Evolutionary conservation across 2,113 vertebrate genomes (phyloP).

Genomic region (Dasyprocta punctata): DNA sequence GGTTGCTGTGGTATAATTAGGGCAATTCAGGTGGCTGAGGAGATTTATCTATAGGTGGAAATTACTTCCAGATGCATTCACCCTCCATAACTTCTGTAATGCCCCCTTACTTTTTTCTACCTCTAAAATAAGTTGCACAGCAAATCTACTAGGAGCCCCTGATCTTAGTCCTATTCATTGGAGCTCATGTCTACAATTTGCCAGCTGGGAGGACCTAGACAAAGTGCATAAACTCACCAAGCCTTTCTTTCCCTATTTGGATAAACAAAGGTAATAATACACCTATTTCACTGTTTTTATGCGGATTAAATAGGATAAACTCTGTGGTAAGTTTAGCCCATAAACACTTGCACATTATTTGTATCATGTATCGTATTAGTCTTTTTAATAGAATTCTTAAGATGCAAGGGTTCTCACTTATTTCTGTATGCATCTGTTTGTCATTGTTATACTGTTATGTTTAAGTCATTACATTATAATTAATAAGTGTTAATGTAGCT

Average conservation of each 20-base stretch:
- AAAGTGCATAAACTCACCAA: neutral
- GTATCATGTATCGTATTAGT: neutral
- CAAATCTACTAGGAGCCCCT: neutral
- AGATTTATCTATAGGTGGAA: too few species aligned
- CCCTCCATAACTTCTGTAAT: neutral
- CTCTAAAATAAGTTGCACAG: neutral
- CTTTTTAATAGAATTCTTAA: neutral
- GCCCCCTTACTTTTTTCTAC: neutral
- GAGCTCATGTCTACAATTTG: neutral
- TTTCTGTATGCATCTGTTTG: neutral
- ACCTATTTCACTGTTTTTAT: neutral
- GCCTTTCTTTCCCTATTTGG: neutral
- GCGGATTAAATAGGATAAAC: neutral
- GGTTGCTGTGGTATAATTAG: neutral
- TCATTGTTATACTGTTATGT: neutral
- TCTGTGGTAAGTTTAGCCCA: neutral
- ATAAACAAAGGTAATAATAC: neutral
- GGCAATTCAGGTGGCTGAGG: neutral
- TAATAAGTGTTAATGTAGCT: neutral
- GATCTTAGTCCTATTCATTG: neutral
- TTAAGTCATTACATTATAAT: constrained; percentile 39
- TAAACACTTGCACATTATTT: neutral
- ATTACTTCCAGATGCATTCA: neutral
- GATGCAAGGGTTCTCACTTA: neutral
- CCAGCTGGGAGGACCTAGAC: neutral